phyloP scores from a whole-genome alignment of 2,888 invertebrate species.

The Campaea margaritaria region DNA sequence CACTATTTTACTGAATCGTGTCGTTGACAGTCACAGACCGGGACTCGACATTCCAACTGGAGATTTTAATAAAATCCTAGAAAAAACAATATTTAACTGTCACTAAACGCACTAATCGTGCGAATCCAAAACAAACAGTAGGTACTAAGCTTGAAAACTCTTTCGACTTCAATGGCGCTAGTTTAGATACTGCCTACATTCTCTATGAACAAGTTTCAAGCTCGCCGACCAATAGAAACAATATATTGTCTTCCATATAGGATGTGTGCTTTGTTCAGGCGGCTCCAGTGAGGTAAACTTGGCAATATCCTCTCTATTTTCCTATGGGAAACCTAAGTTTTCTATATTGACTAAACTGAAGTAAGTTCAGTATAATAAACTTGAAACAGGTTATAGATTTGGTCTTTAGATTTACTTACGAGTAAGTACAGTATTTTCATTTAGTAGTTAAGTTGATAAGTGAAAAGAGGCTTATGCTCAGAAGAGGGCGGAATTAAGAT shows the following conservation, averaged over 20 bases:
- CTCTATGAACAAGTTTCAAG: conserved; percentile 1
- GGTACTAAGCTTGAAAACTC: no score
- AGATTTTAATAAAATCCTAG: no score
- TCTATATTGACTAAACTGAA: conserved; percentile 1
- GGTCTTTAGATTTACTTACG: no score
- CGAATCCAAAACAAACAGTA: no score
- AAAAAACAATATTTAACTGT: no score
- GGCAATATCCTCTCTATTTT: conserved; percentile 31
- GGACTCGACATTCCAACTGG: no score
- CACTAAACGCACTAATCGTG: no score
- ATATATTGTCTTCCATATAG: conserved; percentile 28
- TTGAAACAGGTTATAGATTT: background rate
- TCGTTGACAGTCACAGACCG: no score
- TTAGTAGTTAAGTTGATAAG: no score
- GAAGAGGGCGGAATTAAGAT: no score
- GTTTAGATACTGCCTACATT: background rate
- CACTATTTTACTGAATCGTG: background rate
- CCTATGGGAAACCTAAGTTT: conserved; percentile 38
- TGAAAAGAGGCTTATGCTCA: no score
- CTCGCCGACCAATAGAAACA: conserved; percentile 21
- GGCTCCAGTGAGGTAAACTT: conserved; percentile 11
- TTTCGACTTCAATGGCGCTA: background rate
- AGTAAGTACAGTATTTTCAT: no score
- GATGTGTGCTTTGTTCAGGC: conserved; percentile 20
- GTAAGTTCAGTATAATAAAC: background rate